phyloP scores from a whole-genome alignment of 2,888 invertebrate species.

The Hirtodrosophila duncani region DNA sequence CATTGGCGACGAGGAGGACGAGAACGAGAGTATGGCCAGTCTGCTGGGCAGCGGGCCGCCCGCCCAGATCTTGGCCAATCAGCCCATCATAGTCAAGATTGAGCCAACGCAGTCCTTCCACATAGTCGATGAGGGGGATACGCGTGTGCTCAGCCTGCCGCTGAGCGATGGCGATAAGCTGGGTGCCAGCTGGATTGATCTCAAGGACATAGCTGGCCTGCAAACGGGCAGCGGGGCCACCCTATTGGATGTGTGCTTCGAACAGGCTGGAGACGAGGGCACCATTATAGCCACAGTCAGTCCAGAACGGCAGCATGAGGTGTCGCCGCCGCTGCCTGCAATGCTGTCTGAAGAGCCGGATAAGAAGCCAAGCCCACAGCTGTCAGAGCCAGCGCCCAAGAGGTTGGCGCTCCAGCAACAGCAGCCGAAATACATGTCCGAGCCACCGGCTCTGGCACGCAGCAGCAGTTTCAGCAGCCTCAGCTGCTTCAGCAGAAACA shows the following conservation, averaged over 20 bases:
- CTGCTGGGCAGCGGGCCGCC: slow-evolving; percentile 37
- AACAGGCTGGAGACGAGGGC: slow-evolving; percentile 38
- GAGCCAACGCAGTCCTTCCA: slow-evolving; percentile 77
- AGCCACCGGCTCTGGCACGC: slow-evolving; percentile 59
- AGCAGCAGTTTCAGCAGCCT: slow-evolving; percentile 57
- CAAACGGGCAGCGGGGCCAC: slow-evolving; percentile 65
- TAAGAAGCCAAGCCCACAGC: slow-evolving; percentile 16
- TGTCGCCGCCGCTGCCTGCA: slow-evolving; percentile 18
- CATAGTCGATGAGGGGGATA: slow-evolving; percentile 76
- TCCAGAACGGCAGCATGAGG: slow-evolving; percentile 20
- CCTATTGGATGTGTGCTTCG: slow-evolving; percentile 72
- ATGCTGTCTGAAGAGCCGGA: slow-evolving; percentile 7
- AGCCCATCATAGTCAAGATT: slow-evolving; percentile 77
- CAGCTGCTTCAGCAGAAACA: slow-evolving; percentile 45
- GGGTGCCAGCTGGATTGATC: slow-evolving; percentile 77
- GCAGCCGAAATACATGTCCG: slow-evolving; percentile 48
- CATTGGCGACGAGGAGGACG: slow-evolving; percentile 51
- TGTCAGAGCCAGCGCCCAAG: slow-evolving; percentile 48
- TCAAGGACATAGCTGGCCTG: slow-evolving; percentile 76
- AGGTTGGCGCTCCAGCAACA: slow-evolving; percentile 42
- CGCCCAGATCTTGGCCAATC: slow-evolving; percentile 53
- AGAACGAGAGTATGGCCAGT: slow-evolving; percentile 51
- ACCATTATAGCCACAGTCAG: slow-evolving; percentile 49
- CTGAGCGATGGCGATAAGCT: slow-evolving; percentile 75
- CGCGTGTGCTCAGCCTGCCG: slow-evolving; percentile 74